Conservation (phyloP, 1,140 invertebrate species). For the Drosophila subobscura region DNA sequence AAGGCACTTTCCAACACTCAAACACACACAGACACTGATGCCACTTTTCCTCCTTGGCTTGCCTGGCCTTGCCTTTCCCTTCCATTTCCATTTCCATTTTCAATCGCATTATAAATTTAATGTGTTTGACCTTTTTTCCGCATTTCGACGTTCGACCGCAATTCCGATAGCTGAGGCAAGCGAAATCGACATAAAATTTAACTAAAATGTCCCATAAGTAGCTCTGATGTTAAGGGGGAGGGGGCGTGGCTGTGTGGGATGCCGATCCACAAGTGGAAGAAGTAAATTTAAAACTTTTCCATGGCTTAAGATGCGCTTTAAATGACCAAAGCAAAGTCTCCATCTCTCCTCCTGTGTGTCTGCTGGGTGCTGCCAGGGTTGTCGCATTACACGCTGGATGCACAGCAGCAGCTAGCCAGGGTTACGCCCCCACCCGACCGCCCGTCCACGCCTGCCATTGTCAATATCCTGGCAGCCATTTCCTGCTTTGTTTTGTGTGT, state of each 20-base stretch:
- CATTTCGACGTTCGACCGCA: constrained; percentile 56
- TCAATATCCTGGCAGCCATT: constrained; percentile 75
- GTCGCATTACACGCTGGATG: constrained; percentile 64
- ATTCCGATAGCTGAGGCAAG: constrained; percentile 65
- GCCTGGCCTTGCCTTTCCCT: background rate
- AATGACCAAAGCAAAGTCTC: constrained; percentile 9
- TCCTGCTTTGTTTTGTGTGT: constrained; percentile 65
- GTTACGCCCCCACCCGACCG: constrained; percentile 19
- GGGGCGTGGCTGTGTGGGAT: background rate
- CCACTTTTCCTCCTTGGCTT: constrained; percentile 7
- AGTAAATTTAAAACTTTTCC: constrained; percentile 38
- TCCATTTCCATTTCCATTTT: background rate
- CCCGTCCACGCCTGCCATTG: constrained; percentile 34
- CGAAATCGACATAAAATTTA: constrained; percentile 72
- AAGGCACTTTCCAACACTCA: constrained; percentile 42
- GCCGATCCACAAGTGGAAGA: constrained; percentile 58
- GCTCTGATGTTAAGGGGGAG: constrained; percentile 42
- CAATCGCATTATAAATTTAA: constrained; percentile 81
- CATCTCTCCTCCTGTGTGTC: constrained; percentile 1
- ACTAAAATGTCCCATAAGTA: constrained; percentile 75
- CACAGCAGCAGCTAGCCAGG: constrained; percentile 34
- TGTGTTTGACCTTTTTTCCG: constrained; percentile 71
- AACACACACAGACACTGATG: constrained; percentile 9
- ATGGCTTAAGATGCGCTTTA: constrained; percentile 51
- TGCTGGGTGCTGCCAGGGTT: constrained; percentile 20